Conservation (phyloP, 2,113 vertebrate genomes). For the Paedocypris sp. region DNA sequence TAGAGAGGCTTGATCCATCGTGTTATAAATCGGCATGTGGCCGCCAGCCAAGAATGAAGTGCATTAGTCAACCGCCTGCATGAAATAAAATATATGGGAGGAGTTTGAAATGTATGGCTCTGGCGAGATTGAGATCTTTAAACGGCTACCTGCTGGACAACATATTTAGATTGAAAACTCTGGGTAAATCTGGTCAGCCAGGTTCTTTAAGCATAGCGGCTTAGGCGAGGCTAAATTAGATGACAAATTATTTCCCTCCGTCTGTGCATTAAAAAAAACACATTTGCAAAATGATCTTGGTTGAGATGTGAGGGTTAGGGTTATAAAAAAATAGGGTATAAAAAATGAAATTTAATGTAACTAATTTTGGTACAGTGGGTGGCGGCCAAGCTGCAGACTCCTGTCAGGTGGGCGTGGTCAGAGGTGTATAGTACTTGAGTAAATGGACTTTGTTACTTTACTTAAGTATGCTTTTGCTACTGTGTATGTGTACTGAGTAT, state of each 20-base stretch:
- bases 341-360: too few relatives aligned
- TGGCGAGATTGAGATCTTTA: slow-evolving; percentile 64
- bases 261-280: slow-evolving; percentile 43
- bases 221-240: slow-evolving; percentile 58
- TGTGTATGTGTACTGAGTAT: too few relatives aligned
- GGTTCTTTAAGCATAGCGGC: slow-evolving; percentile 50
- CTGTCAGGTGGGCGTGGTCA: too few relatives aligned
- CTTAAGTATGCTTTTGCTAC: too few relatives aligned
- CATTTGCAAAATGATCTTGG: slow-evolving; percentile 37
- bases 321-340: too few relatives aligned
- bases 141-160: slow-evolving; percentile 49
- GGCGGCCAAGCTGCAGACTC: too few relatives aligned
- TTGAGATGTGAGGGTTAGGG: slow-evolving; percentile 6
- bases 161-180: slow-evolving; percentile 45
- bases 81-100: slow-evolving; percentile 57
- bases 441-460: too few relatives aligned
- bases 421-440: too few relatives aligned
- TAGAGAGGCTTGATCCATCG: slow-evolving; percentile 41
- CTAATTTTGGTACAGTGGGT: too few relatives aligned
- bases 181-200: slow-evolving; percentile 42
- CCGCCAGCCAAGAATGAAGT: slow-evolving; percentile 55
- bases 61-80: slow-evolving; percentile 60
- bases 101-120: slow-evolving; percentile 20
- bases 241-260: slow-evolving; percentile 57
- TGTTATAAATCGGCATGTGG: slow-evolving; percentile 65